Conservation (phyloP, 2,113 vertebrate genomes). For the Meriones unguiculatus region DNA sequence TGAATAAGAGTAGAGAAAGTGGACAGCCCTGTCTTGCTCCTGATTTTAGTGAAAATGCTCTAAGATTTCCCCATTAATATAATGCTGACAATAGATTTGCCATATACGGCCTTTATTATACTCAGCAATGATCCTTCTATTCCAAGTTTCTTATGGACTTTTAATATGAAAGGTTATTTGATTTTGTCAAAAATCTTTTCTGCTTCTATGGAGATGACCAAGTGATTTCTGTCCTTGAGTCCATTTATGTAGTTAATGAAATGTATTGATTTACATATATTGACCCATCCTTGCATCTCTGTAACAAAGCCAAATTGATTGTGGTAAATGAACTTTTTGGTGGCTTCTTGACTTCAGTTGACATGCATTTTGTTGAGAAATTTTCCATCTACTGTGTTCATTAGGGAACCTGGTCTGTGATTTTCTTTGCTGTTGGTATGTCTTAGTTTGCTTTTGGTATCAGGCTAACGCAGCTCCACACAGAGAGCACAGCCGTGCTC, state of each 20-base stretch:
- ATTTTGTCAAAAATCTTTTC: background rate
- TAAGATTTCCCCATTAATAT: background rate
- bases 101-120: background rate
- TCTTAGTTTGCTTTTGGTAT: background rate
- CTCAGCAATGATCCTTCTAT: background rate
- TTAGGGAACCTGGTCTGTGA: background rate
- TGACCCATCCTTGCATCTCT: background rate
- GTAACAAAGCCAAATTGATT: background rate
- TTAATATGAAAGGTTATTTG: background rate
- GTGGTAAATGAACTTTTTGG: background rate
- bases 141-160: background rate
- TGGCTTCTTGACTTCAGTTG: background rate
- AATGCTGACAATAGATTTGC: no score
- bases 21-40: background rate
- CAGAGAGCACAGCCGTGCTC: background rate
- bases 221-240: background rate
- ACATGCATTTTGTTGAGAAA: background rate
- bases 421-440: background rate
- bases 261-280: slow-evolving; percentile 6
- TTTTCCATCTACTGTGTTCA: background rate
- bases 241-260: background rate
- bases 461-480: background rate
- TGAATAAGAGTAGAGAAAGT: background rate
- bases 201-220: background rate
- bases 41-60: no score